Evolutionary conservation across 1,140 invertebrate species (phyloP), one percentile per base, ranked within the genome.

Genomic region (Drosophila seguyi): DNA sequence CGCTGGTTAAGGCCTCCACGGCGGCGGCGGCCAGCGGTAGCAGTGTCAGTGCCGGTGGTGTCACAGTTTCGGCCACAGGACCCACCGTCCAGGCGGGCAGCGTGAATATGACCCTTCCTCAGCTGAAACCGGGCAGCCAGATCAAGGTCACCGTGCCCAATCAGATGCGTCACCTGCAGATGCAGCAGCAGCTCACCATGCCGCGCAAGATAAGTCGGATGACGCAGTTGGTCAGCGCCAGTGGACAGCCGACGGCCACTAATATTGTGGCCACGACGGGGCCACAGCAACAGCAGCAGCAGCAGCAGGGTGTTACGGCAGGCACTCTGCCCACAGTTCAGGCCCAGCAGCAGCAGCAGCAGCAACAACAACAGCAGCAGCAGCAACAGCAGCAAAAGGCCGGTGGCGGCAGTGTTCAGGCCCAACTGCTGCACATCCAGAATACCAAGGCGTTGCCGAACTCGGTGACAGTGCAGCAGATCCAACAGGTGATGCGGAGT

Each of bases 401-500:
- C 0, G 78, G 72, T 3, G 73, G 73, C 0, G 86, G 74, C 48
- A 81, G 91, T 41, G 79, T 91, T 7, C 91, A 91, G 48, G 92
- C 92, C 0, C 92, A 93, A 59, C 56, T 93, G 47, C 52, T 93
- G 25, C 91, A 92, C 22, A 92, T 93, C 48, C 92, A 93, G 27
- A 93, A 92, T 62, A 88, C 87, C 1, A 96, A 96, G 90, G 93
- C 94, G 16, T 42, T 96, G 38, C 93, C 95, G 1, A 93, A 94
- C 3, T 94, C 95, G 3, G 95, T 96, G 91, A 96, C 95, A 0
- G 94, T 97, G 50, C 96, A 97, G 79, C 96, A 97, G 79, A 94
- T 97, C 31, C 96, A 96, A 67, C 96, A 97, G 85, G 95, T 96
- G 20, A 95, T 97, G 87, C 95, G 96, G 56, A 94, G 95, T 50